These are phyloP conservation scores for Alca torda DNA, from an alignment of 2,797 vertebrate genomes.

Conservation along the genomic window DNA sequence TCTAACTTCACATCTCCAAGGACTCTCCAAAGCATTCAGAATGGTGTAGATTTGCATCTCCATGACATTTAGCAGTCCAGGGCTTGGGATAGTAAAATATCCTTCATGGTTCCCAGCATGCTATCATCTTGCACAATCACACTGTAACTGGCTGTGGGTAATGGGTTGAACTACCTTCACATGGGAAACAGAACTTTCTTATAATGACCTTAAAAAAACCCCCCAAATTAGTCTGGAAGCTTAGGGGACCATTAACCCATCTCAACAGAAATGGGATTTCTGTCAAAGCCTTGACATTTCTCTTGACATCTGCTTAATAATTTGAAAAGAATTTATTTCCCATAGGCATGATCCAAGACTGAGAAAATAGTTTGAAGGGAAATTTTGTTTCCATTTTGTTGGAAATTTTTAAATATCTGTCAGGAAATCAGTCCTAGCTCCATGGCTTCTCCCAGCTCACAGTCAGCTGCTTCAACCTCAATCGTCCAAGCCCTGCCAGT, in stretches of 20 bases:
- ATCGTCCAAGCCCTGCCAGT: neutral
- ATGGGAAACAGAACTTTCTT: neutral
- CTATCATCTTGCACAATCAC: rapidly evolving
- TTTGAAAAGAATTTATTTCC: neutral
- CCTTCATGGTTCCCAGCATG: neutral
- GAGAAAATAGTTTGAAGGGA: neutral
- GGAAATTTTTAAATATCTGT: neutral
- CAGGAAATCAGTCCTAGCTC: neutral
- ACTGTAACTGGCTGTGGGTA: neutral
- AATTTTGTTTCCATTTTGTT: neutral
- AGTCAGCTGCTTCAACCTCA: neutral
- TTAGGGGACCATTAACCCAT: neutral
- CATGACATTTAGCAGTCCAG: neutral
- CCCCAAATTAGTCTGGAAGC: neutral
- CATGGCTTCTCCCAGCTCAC: neutral
- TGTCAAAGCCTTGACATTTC: neutral
- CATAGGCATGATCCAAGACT: neutral
- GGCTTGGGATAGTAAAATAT: neutral
- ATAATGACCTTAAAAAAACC: neutral
- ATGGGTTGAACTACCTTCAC: neutral
- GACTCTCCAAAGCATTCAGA: neutral
- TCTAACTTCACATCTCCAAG: neutral
- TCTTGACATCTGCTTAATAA: neutral
- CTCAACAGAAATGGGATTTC: neutral
- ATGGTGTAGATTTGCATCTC: neutral